Base-by-base conservation (phyloP, 2,113 vertebrate species). In the Genyomyrus donnyi region DNA sequence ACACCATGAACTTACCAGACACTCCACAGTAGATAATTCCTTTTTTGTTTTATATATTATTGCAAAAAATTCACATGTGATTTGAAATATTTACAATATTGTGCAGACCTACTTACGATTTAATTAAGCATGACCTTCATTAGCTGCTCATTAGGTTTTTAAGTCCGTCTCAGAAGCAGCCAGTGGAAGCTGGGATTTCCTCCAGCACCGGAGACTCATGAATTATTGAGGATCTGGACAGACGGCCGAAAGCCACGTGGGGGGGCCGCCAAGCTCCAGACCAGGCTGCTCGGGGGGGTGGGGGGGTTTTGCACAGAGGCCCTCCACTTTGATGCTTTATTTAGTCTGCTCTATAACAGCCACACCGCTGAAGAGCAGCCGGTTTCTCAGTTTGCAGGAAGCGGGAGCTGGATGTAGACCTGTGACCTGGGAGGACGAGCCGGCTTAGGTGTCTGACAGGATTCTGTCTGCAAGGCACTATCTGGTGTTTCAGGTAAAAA, bases 191-290 rank as follows among this genome's bases (percentile, higher is more conserved):
- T 77, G 70, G 70, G 70, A 39, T 77, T 35, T 77, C 70, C 70
- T 77, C 70, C 70, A 77, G 70, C 70, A 39, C 31, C 4, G 27
- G 13, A 62, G 42, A 35, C 21, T 17, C 89, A 58, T 89, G 19
- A 56, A 89, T 85, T 89, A 89, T 85, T 85, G 24, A 89, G 17
- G 6, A 35, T 52, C 50, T 62, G 49, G 48, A 39, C 52, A 86
- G 89, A 62, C 27, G 19, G 88, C 3, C 48, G 6, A 39, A 52
- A 87, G 49, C 74, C 42, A 85, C 35, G 74, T 13, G 39, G 39
- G 39, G 88, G 62, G 13, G 35, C 24, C 13, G 24, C 27, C 8
- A 13, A 87, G 85, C 45, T 53, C 58, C 56, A 46, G 39, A 84
- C 39, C 42, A 21, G 45, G 19, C 39, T 24, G 19, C 42, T 31